Percentiles rank a stretch among this genome's conserved stretches.
Conservation (phyloP, 1,140 invertebrate species). For the Sogatella furcifera region DNA sequence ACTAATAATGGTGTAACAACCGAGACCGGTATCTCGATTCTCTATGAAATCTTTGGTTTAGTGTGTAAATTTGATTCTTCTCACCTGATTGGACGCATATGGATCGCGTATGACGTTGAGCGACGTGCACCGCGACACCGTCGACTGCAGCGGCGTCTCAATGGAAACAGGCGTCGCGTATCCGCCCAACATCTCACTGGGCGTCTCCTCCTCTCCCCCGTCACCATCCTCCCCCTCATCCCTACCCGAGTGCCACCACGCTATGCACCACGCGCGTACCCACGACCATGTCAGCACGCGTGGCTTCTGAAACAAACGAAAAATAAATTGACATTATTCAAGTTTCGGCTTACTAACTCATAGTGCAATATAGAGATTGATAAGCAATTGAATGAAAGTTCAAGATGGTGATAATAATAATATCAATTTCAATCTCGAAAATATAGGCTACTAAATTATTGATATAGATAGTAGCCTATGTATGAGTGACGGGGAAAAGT, state of each 20-base stretch:
- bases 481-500: no score
- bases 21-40: no score
- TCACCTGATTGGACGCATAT: slow-evolving; percentile 33
- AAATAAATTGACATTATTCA: no score
- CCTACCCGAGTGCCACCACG: slow-evolving; percentile 74
- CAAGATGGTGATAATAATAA: no score
- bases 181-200: slow-evolving; percentile 45
- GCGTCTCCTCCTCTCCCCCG: slow-evolving; percentile 43
- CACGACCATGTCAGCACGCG: slow-evolving; percentile 44
- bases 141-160: slow-evolving; percentile 73
- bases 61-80: slow-evolving; percentile 19
- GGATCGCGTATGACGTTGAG: slow-evolving; percentile 69
- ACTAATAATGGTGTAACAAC: no score
- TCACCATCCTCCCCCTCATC: slow-evolving; percentile 63
- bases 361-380: no score
- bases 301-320: slow-evolving; percentile 30
- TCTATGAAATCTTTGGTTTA: slow-evolving; percentile 24
- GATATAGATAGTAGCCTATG: no score
- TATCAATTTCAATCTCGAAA: no score
- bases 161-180: slow-evolving; percentile 76
- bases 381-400: no score
- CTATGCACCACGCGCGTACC: slow-evolving; percentile 65
- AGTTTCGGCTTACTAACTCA: no score
- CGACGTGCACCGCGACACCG: slow-evolving; percentile 71
- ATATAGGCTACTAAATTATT: no score